Base-by-base conservation (phyloP, 92 coral and sea anemone species). In the Phymanthus crucifer region DNA sequence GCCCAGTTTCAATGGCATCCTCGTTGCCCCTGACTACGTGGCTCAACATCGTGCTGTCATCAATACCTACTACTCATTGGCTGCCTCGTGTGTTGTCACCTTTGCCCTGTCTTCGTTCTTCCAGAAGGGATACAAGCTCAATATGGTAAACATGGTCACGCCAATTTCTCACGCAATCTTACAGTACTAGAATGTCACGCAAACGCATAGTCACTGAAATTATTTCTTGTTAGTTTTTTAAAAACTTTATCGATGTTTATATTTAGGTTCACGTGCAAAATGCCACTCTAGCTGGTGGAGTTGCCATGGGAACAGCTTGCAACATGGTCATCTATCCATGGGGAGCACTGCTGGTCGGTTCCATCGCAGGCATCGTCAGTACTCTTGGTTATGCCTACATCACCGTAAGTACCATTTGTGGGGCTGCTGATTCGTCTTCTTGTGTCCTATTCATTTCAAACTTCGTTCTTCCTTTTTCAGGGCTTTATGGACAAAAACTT, bases 281-380 rank as follows among this genome's bases (percentile, higher is more conserved):
- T 72, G 91, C 94, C 5, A 91, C 94, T 4, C 89, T 91, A 40
- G 94, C 94, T 38, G 94, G 94, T 17, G 94, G 94, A 19, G 94
- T 91, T 79, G 94, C 91, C 18, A 89, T 91, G 33, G 94, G 94
- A 57, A 88, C 94, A 43, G 77, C 73, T 61, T 84, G 91, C 70
- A 87, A 91, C 76, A 87, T 91, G 94, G 67, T 87, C 31, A 72
- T 91, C 48, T 83, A 87, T 58, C 94, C 94, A 73, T 91, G 91
- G 91, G 94, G 89, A 26, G 94, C 94, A n/a, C 79, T 91, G 80
- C 88, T 91, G 67, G 84, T 87, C 45, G 94, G 94, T 47, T 78
- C 88, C 71, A 77, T 87, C 27, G 84, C 94, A 1, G 94, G 89
- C 69, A 67, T 74, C 32, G 21, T 91, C 68, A 87, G 94, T 83